These are phyloP conservation scores for Orbicella faveolata DNA, from an alignment of 64 coral and sea anemone genomes.

Conservation along the genomic window DNA sequence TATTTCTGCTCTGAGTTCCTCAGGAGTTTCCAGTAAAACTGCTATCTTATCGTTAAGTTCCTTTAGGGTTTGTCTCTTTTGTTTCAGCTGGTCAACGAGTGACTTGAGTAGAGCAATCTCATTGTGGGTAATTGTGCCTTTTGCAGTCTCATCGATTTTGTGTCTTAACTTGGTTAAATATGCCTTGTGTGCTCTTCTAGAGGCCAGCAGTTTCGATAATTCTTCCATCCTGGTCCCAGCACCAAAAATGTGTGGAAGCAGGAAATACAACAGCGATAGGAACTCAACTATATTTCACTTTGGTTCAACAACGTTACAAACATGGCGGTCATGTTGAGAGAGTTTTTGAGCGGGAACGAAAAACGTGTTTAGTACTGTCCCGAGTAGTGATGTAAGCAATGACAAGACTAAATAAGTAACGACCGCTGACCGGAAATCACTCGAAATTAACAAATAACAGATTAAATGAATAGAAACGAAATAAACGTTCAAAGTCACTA, in stretches of 20 bases:
- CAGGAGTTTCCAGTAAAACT: not conserved
- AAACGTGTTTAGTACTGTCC: too few species aligned
- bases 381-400: too few species aligned
- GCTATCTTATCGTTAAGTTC: not conserved
- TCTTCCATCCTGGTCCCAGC: conserved; percentile 5
- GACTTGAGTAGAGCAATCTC: not conserved
- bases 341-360: too few species aligned
- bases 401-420: too few species aligned
- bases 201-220: not conserved
- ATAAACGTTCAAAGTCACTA: too few species aligned
- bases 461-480: too few species aligned
- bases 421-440: too few species aligned
- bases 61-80: not conserved
- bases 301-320: too few species aligned
- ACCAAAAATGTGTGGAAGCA: conserved; percentile 6
- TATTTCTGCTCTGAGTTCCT: not conserved
- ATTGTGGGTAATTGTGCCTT: not conserved
- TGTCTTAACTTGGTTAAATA: not conserved
- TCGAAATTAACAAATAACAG: too few species aligned
- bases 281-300: conserved; percentile 1
- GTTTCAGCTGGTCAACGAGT: not conserved
- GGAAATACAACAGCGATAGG: not conserved
- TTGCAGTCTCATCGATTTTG: not conserved
- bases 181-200: not conserved
- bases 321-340: too few species aligned